Evolutionary conservation across 2,888 invertebrate genomes (phyloP).

Genomic region (Tiphia femorata): DNA sequence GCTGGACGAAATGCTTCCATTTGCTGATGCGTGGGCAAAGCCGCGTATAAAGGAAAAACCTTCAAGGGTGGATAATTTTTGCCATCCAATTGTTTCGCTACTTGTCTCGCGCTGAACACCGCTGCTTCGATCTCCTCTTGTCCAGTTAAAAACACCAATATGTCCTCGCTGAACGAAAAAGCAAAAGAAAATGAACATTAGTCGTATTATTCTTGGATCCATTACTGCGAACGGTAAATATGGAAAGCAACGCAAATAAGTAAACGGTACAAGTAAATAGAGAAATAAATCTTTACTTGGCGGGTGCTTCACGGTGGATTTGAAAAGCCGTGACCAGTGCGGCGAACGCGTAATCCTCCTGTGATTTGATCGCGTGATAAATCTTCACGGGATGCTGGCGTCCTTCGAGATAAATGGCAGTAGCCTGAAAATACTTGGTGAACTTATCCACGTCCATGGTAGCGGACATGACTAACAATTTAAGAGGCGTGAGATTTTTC

Average conservation of each 20-base stretch:
- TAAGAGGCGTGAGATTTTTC: constrained; percentile 74
- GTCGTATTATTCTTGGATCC: not conserved
- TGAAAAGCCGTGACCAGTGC: constrained; percentile 90
- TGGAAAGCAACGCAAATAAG: not conserved
- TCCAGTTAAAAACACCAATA: constrained; percentile 94
- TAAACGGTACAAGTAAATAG: not conserved
- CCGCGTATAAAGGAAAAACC: constrained; percentile 92
- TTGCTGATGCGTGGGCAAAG: constrained; percentile 88
- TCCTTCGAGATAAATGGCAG: constrained; percentile 91
- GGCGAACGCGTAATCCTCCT: constrained; percentile 88
- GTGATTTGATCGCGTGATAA: constrained; percentile 78
- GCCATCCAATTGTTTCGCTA: constrained; percentile 76
- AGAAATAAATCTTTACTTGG: constrained; percentile 73
- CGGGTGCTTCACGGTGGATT: constrained; percentile 85
- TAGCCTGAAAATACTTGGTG: constrained; percentile 87
- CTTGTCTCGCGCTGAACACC: constrained; percentile 79
- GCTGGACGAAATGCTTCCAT: constrained; percentile 86
- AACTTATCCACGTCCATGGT: constrained; percentile 98
- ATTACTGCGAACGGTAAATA: not conserved
- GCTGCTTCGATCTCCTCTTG: constrained; percentile 97
- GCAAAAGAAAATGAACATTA: constrained; percentile 28
- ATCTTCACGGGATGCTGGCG: constrained; percentile 86
- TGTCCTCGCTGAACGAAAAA: constrained; percentile 80
- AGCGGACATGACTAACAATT: constrained; percentile 92
- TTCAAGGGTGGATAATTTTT: constrained; percentile 76